phyloP scores from a whole-genome alignment of 2,888 invertebrate genomes.

The Pterostichus madidus region DNA sequence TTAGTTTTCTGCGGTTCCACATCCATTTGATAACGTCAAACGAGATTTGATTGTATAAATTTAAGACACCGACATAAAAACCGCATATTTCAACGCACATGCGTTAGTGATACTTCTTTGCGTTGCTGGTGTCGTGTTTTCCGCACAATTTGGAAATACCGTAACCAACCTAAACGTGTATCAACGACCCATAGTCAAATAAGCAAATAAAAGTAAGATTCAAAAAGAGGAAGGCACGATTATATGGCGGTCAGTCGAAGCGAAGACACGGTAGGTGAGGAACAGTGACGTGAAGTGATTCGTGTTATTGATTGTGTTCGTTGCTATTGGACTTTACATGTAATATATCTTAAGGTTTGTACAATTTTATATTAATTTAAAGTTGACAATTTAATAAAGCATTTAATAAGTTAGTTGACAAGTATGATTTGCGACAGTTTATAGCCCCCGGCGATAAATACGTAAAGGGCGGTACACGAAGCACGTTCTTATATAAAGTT shows the following conservation, averaged over 20 bases:
- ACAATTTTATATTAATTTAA: too few relatives aligned
- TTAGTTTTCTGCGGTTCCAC: background rate
- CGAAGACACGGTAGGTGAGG: background rate
- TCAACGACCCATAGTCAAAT: constrained; percentile 25
- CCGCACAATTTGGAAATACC: constrained; percentile 46
- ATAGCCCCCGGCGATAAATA: too few relatives aligned
- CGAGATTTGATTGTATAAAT: background rate
- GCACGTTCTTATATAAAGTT: too few relatives aligned
- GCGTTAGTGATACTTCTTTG: background rate
- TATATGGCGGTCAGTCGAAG: background rate
- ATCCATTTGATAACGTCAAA: background rate
- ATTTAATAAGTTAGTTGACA: too few relatives aligned
- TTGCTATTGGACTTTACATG: too few relatives aligned
- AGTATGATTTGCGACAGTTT: too few relatives aligned
- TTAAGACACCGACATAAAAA: background rate
- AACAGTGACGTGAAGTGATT: too few relatives aligned
- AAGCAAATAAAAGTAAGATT: constrained; percentile 23
- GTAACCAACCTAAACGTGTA: background rate
- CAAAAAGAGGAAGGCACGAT: background rate
- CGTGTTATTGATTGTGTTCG: too few relatives aligned
- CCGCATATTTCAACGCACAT: constrained; percentile 10
- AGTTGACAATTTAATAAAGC: too few relatives aligned
- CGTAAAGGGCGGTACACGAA: too few relatives aligned
- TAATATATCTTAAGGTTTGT: too few relatives aligned
- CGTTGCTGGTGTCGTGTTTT: constrained; percentile 5